phyloP scores from a whole-genome alignment of 2,888 invertebrate genomes.

The Hirtodrosophila alboralis region DNA sequence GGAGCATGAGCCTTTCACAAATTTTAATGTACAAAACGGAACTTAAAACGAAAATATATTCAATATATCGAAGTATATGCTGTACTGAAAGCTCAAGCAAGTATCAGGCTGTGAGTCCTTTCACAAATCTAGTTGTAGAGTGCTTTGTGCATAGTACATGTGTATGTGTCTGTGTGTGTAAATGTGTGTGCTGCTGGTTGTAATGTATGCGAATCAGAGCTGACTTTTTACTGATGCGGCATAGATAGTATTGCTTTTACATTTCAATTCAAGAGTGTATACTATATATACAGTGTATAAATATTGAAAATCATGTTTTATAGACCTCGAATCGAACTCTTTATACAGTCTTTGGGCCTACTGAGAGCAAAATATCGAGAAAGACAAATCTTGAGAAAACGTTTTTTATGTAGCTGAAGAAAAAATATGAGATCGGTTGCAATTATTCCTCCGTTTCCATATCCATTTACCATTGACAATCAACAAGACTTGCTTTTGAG shows the following conservation, averaged over 20 bases:
- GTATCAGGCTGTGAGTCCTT: conserved; percentile 52
- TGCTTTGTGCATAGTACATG: too few species aligned
- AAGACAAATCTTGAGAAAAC: conserved; percentile 56
- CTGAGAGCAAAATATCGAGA: conserved; percentile 24
- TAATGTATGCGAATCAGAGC: conserved; percentile 44
- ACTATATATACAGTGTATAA: conserved; percentile 35
- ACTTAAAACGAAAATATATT: conserved; percentile 40
- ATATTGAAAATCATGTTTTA: conserved; percentile 16
- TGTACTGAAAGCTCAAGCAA: conserved; percentile 48
- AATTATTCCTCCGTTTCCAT: neutral
- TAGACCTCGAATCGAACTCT: conserved; percentile 47
- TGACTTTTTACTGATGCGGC: conserved; percentile 41
- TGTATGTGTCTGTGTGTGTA: conserved; percentile 35
- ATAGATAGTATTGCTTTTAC: conserved; percentile 28
- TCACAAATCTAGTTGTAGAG: conserved; percentile 6
- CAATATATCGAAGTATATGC: conserved; percentile 14
- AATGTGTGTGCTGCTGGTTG: conserved; percentile 57
- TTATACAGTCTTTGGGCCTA: conserved; percentile 51
- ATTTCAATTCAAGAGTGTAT: neutral
- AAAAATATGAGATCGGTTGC: conserved; percentile 4
- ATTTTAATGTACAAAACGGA: conserved; percentile 48
- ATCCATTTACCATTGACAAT: conserved; percentile 86
- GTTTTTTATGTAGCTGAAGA: conserved; percentile 47
- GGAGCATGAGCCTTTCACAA: conserved; percentile 67
- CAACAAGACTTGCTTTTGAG: conserved; percentile 85